A percentile compares a stretch with the other conserved stretches of the same genome.
Evolutionary conservation across 2,113 vertebrate species (phyloP).

Genomic region (Falcunculus frontatus): DNA sequence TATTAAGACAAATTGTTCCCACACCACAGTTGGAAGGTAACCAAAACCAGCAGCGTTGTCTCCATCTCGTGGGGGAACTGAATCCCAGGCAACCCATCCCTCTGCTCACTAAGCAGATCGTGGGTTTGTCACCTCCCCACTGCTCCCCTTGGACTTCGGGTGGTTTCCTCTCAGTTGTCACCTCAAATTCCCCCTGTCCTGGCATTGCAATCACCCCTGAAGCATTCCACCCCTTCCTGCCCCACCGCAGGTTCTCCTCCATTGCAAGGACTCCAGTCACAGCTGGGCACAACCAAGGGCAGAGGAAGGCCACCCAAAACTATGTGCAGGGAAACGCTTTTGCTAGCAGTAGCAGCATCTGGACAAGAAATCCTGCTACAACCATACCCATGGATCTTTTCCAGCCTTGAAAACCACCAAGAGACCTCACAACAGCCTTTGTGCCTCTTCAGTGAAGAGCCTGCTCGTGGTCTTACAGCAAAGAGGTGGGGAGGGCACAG

Average conservation of each 20-base stretch:
- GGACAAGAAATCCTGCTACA: neutral
- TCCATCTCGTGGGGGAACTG: conserved; percentile 9
- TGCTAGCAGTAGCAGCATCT: neutral
- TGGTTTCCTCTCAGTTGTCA: neutral
- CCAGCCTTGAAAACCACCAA: neutral
- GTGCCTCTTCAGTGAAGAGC: neutral
- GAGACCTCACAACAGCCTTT: neutral
- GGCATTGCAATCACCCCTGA: neutral
- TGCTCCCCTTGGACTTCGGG: neutral
- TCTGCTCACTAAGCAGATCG: accelerated
- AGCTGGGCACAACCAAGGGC: neutral
- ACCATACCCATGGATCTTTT: neutral
- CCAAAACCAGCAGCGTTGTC: neutral
- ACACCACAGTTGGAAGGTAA: neutral
- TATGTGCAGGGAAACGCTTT: neutral
- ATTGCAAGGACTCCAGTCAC: neutral
- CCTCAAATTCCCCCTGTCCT: neutral
- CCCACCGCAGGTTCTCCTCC: neutral
- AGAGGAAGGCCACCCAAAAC: neutral
- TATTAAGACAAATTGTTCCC: neutral
- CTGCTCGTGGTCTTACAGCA: neutral
- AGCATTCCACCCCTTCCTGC: neutral
- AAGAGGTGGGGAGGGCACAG: neutral
- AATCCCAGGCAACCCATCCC: neutral
- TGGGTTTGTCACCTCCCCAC: neutral